Percentiles rank a stretch among this genome's conserved stretches.
These are phyloP conservation scores for Limnephilus marmoratus DNA, from an alignment of 2,888 invertebrate species.

Conservation along the genomic window DNA sequence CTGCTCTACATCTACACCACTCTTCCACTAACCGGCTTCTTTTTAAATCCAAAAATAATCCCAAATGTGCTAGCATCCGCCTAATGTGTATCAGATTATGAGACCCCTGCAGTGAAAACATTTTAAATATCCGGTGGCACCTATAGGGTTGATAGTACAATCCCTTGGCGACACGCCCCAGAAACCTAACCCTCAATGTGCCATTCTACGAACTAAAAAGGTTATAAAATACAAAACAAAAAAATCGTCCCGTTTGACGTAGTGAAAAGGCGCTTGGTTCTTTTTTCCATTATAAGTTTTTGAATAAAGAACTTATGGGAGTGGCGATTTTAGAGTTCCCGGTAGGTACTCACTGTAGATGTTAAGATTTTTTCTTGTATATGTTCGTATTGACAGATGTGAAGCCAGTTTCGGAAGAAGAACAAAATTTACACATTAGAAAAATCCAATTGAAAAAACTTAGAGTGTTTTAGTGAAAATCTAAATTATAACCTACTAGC, in stretches of 20 bases:
- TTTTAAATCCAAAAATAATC: background rate
- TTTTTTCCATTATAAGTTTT: background rate
- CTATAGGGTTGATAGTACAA: background rate
- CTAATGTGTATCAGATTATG: background rate
- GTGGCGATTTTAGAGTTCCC: background rate
- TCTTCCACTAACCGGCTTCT: background rate
- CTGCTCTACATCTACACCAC: background rate
- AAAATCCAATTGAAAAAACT: too few species aligned
- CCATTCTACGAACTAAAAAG: background rate
- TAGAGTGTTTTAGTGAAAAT: too few species aligned
- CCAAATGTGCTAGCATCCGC: background rate
- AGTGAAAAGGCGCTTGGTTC: background rate
- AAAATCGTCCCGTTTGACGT: background rate
- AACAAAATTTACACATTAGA: too few species aligned
- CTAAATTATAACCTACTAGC: too few species aligned
- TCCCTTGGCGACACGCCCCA: background rate
- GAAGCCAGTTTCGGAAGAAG: background rate
- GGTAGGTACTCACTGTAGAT: background rate
- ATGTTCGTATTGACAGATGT: background rate
- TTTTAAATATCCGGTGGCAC: slow-evolving; percentile 25
- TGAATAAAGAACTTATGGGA: background rate
- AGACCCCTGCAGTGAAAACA: slow-evolving; percentile 23
- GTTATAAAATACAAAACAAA: background rate
- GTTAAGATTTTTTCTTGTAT: background rate
- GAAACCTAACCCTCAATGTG: background rate